Conservation (phyloP, 2,113 vertebrate genomes). For the Neotragus pygmaeus region DNA sequence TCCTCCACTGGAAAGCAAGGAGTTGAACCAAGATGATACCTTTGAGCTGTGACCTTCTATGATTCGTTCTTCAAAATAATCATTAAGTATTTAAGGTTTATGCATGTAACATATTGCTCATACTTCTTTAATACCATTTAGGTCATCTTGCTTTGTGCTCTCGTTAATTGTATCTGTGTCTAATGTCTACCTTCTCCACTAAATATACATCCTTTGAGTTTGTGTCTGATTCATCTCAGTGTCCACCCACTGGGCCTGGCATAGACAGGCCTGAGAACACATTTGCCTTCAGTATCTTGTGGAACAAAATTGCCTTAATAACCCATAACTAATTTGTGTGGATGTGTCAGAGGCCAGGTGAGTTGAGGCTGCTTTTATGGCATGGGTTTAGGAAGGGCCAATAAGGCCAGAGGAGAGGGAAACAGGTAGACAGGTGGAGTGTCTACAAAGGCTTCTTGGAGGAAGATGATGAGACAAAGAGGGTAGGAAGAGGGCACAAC, state of each 20-base stretch:
- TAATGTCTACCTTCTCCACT: constrained; percentile 49
- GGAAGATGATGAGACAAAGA: not conserved
- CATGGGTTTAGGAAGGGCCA: not conserved
- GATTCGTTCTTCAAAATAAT: constrained; percentile 29
- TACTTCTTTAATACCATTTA: constrained; percentile 51
- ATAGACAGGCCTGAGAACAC: constrained; percentile 32
- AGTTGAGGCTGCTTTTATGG: constrained; percentile 12
- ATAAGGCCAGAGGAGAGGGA: not conserved
- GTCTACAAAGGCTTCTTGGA: not conserved
- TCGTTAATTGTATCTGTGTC: constrained; percentile 54
- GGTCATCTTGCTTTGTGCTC: constrained; percentile 49
- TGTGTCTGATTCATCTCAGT: constrained; percentile 56
- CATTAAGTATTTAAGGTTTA: constrained; percentile 59
- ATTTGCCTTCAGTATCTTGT: constrained; percentile 20
- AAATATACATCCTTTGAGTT: constrained; percentile 52
- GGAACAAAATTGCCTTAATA: constrained; percentile 35
- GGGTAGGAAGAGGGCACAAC: not conserved
- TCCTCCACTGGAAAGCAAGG: constrained; percentile 38
- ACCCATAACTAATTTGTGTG: not conserved
- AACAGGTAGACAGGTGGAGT: not conserved
- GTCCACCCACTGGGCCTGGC: constrained; percentile 24
- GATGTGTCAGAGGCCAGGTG: not conserved
- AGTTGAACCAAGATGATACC: constrained; percentile 30
- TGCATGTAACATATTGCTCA: constrained; percentile 39
- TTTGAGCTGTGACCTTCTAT: constrained; percentile 42